A percentile compares a stretch with the other conserved stretches of the same genome.
Evolutionary conservation across 2,888 invertebrate species (phyloP).

Genomic region (Acronicta leporina): DNA sequence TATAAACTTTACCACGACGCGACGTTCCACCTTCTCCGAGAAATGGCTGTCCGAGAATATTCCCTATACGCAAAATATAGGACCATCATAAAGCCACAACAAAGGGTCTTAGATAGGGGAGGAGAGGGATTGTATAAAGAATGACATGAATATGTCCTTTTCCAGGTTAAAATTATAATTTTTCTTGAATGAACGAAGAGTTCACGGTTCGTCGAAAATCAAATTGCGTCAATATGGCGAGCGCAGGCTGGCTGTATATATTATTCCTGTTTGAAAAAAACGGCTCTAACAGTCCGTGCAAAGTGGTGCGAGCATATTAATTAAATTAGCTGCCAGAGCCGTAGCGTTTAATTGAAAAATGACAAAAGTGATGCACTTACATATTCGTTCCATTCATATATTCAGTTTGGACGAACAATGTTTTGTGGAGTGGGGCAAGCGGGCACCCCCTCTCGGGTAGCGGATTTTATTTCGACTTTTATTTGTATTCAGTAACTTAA

Average conservation of each 20-base stretch:
- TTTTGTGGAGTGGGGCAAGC: conserved; percentile 15
- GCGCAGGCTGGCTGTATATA: conserved; percentile 30
- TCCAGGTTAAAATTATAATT: no score
- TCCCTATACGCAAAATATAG: conserved; percentile 40
- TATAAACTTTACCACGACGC: conserved; percentile 52
- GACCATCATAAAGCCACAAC: conserved; percentile 40
- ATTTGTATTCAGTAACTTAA: no score
- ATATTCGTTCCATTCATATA: conserved; percentile 23
- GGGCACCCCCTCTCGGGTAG: no score
- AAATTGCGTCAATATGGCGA: conserved; percentile 42
- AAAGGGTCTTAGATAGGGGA: conserved; percentile 19
- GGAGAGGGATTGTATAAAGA: no score
- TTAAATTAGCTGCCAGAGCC: conserved; percentile 44
- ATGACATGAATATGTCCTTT: no score
- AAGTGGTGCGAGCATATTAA: conserved; percentile 54
- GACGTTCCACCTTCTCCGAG: conserved; percentile 23
- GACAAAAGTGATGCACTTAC: conserved; percentile 35
- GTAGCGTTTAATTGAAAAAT: conserved; percentile 51
- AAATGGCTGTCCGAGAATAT: conserved; percentile 35
- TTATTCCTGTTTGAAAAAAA: conserved; percentile 47
- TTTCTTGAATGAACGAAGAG: no score
- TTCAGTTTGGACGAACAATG: conserved; percentile 11
- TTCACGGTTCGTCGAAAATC: conserved; percentile 18
- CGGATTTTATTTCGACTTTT: no score
- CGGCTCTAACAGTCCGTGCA: conserved; percentile 46